A percentile compares a stretch with the other conserved stretches of the same genome.
Evolutionary conservation across 1,140 invertebrate genomes (phyloP).

Genomic region (Camponotus vicinus): DNA sequence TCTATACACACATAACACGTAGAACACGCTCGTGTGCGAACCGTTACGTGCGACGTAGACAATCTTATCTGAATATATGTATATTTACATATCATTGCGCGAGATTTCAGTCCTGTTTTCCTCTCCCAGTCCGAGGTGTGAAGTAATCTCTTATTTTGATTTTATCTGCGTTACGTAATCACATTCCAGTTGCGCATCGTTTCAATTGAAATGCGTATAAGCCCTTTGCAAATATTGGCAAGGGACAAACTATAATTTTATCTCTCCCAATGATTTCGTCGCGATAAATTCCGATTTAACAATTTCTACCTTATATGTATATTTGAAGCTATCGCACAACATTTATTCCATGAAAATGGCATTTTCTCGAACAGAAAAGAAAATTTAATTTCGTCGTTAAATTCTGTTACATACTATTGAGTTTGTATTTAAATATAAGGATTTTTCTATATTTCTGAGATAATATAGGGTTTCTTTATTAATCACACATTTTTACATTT

Average conservation of each 20-base stretch:
- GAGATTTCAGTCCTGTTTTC: slow-evolving; percentile 28
- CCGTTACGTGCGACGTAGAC: slow-evolving; percentile 20
- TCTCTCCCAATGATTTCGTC: background rate
- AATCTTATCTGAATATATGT: slow-evolving; percentile 64
- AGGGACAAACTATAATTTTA: no score
- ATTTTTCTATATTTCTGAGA: background rate
- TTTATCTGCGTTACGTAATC: slow-evolving; percentile 57
- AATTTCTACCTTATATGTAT: background rate
- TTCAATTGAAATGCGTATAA: background rate
- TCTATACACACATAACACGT: background rate
- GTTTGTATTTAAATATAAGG: background rate
- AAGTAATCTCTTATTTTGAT: slow-evolving; percentile 35
- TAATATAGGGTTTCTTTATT: background rate
- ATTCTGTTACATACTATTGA: background rate
- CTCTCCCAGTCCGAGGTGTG: background rate
- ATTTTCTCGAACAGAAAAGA: background rate
- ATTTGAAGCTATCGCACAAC: no score
- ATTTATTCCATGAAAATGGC: background rate
- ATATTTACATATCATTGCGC: slow-evolving; percentile 52
- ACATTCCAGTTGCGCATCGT: slow-evolving; percentile 36
- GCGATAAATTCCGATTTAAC: slow-evolving; percentile 1
- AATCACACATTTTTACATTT: background rate
- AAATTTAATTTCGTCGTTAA: background rate
- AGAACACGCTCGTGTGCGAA: background rate
- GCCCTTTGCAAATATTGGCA: no score